Conservation (phyloP, 2,113 vertebrate genomes). For the Rissa tridactyla region DNA sequence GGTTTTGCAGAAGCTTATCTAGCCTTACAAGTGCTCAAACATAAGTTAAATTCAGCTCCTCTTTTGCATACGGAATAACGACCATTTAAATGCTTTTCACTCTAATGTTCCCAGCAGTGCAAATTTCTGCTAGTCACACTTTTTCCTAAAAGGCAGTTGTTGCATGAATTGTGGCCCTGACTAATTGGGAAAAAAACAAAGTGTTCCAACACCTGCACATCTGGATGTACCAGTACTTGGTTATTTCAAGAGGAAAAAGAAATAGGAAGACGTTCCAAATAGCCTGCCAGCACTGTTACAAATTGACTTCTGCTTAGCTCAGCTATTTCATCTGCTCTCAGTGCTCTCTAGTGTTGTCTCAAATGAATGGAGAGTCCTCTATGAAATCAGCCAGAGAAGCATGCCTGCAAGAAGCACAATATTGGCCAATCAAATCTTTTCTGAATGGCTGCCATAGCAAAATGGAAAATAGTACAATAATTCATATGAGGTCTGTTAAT, state of each 20-base stretch:
- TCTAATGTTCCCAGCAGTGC: neutral
- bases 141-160: neutral
- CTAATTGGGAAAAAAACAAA: neutral
- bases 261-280: neutral
- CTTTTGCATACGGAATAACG: neutral
- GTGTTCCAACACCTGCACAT: neutral
- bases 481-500: neutral
- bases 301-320: neutral
- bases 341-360: neutral
- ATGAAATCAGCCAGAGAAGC: neutral
- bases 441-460: neutral
- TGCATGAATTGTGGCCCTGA: neutral
- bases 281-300: neutral
- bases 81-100: neutral
- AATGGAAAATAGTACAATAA: neutral
- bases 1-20: neutral
- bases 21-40: neutral
- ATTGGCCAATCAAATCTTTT: neutral
- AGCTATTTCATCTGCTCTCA: neutral
- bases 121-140: neutral
- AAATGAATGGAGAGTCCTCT: neutral
- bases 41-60: neutral
- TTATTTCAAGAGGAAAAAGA: neutral
- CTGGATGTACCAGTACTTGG: neutral
- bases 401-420: neutral